Conservation (phyloP, 2,888 invertebrate species). For the Ochropacha duplaris region DNA sequence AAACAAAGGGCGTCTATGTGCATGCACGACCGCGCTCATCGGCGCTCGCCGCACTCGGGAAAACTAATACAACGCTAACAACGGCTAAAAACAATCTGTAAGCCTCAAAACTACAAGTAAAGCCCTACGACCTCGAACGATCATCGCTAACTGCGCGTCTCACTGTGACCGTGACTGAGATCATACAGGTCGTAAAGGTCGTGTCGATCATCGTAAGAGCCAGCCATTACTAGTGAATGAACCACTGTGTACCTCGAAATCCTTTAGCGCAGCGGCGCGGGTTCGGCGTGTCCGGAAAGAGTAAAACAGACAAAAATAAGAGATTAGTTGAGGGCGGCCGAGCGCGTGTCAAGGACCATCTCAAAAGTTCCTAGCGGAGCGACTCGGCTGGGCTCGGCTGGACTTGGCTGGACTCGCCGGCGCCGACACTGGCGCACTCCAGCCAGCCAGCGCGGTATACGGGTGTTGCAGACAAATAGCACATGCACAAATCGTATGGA, state of each 20-base stretch:
- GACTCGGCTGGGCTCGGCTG: constrained; percentile 14
- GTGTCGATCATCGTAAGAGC: constrained; percentile 75
- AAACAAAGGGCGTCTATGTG: constrained; percentile 81
- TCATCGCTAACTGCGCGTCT: constrained; percentile 68
- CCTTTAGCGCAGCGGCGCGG: constrained; percentile 87
- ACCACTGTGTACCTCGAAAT: constrained; percentile 91
- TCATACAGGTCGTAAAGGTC: constrained; percentile 62
- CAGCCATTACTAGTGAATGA: constrained; percentile 80
- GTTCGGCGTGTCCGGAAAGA: constrained; percentile 87
- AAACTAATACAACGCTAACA: constrained; percentile 82
- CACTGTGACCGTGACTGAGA: constrained; percentile 69
- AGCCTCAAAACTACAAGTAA: constrained; percentile 84
- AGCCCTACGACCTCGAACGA: constrained; percentile 83
- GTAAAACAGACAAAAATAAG: constrained; percentile 87
- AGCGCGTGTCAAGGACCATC: constrained; percentile 91
- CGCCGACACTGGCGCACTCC: constrained; percentile 32
- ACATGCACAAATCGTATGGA: constrained; percentile 67
- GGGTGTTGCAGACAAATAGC: constrained; percentile 66
- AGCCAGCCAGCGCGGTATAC: constrained; percentile 28
- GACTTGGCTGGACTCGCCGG: constrained; percentile 13
- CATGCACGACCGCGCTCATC: constrained; percentile 79
- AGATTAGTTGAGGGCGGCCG: constrained; percentile 84
- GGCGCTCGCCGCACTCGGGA: constrained; percentile 81
- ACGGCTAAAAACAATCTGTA: constrained; percentile 83
- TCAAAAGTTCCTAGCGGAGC: constrained; percentile 92